Percentiles rank a stretch among this genome's conserved stretches.
Evolutionary conservation across 2,113 vertebrate species (phyloP).

Genomic region (Oncorhynchus mykiss): DNA sequence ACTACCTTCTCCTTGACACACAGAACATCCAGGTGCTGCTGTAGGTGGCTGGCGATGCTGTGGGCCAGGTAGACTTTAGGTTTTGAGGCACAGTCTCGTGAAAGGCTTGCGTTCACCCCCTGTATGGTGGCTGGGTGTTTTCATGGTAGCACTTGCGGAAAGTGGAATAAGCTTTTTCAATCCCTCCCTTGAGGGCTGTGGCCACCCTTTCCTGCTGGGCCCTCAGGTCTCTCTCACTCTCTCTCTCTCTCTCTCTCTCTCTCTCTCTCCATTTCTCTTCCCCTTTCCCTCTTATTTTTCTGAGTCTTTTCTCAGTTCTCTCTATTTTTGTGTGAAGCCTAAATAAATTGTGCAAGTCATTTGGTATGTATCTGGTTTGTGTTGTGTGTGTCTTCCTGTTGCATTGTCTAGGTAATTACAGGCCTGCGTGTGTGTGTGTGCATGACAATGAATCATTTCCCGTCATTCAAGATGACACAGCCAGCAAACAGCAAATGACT

Average conservation of each 20-base stretch:
- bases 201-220: too few species aligned
- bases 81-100: too few species aligned
- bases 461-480: conserved; percentile 43
- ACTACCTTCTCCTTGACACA: not conserved
- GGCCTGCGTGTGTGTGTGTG: conserved; percentile 25
- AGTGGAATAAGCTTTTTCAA: too few species aligned
- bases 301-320: not conserved
- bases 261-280: conserved; percentile 5
- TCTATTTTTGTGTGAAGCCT: not conserved
- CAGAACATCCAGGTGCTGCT: too few species aligned
- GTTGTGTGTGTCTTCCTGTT: not conserved
- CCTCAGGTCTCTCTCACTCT: not conserved
- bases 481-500: conserved; percentile 43
- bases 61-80: too few species aligned
- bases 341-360: not conserved
- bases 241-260: not conserved
- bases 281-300: not conserved
- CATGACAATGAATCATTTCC: conserved; percentile 59
- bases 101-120: too few species aligned
- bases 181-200: too few species aligned
- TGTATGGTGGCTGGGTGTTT: too few species aligned
- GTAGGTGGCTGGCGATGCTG: too few species aligned
- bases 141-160: too few species aligned
- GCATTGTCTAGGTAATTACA: conserved; percentile 51
- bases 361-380: not conserved